Base-by-base conservation (phyloP, 2,888 invertebrate genomes). In the Entomobrya proxima region DNA sequence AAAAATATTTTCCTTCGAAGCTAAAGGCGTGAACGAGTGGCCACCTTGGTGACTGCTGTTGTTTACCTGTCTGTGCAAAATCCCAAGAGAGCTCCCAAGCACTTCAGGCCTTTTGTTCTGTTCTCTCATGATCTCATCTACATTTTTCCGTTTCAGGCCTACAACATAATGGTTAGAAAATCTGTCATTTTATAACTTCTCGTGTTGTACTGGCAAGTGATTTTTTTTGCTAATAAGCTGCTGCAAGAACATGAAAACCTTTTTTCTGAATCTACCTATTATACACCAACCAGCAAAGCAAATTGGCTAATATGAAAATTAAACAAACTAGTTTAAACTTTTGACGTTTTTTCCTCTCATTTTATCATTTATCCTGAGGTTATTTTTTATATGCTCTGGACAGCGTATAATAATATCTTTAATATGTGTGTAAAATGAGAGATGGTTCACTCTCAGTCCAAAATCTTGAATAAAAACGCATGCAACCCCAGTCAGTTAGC, bases 281-380 rank as follows among this genome's bases (percentile, higher is more conserved):
- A 13, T 13, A 44, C 13, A 13, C 7, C 7, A 44, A 44, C 40
- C 11, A 32, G 35, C 18, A 61, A 35, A 44, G 15, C 67, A 79
- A 52, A 44, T 15, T 37, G 64, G 35, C 69, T 69, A 44, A 44
- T 69, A 44, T 11, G 24, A 67, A 80, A 80, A 44, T 74, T 61
- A 76, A 76, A 76, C 67, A 75, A 82, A 40, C 50, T 37, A 74
- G 75, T 74, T 74, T 74, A 72, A 44, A 44, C n/a, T 69, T 74
- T 27, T 61, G 74, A 40, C 61, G 40, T 75, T 82, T 72, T 69
- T 27, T 58, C 32, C 40, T 11, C 44, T 21, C n/a, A n/a, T n/a
- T n/a, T n/a, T n/a, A n/a, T n/a, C n/a, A n/a, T 55, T 1, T 74
- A 61, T 61, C 81, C 74, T 50, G 32, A 74, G 74, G 81, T 74